Evolutionary conservation across 2,888 invertebrate species (phyloP).

Genomic region (Drosophila mulleri): DNA sequence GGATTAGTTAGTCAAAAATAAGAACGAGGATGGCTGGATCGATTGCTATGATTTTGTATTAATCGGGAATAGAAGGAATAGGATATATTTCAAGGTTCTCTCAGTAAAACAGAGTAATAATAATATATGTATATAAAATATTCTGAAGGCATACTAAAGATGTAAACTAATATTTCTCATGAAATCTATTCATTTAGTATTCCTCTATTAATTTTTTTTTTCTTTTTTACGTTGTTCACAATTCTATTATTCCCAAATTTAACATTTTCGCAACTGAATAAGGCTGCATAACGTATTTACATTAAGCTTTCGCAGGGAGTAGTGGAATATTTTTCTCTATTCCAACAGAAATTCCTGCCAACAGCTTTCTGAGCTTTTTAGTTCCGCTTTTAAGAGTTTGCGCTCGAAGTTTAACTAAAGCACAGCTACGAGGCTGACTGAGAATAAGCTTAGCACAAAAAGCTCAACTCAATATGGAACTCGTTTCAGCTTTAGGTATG

Average conservation of each 20-base stretch:
- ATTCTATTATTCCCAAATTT: neutral
- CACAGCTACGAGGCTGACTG: too few relatives aligned
- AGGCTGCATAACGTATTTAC: neutral
- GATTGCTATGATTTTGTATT: too few relatives aligned
- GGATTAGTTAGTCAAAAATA: too few relatives aligned
- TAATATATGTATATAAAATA: too few relatives aligned
- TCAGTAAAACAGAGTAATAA: too few relatives aligned
- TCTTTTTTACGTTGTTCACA: too few relatives aligned
- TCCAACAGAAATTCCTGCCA: neutral
- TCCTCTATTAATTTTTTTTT: neutral
- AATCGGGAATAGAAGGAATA: too few relatives aligned
- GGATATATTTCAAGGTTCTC: too few relatives aligned
- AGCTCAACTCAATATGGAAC: neutral
- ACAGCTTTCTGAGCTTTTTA: neutral
- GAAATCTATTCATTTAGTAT: neutral
- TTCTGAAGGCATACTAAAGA: too few relatives aligned
- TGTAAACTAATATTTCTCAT: neutral
- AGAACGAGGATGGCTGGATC: too few relatives aligned
- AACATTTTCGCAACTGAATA: neutral
- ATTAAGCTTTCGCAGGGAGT: slow-evolving; percentile 2
- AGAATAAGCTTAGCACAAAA: neutral
- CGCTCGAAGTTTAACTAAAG: neutral
- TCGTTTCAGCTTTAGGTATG: neutral
- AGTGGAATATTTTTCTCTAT: slow-evolving; percentile 6
- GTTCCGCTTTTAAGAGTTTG: neutral